Percentiles rank a stretch among this genome's conserved stretches.
Conservation (phyloP, 2,888 invertebrate species). For the Anaspis maculata region DNA sequence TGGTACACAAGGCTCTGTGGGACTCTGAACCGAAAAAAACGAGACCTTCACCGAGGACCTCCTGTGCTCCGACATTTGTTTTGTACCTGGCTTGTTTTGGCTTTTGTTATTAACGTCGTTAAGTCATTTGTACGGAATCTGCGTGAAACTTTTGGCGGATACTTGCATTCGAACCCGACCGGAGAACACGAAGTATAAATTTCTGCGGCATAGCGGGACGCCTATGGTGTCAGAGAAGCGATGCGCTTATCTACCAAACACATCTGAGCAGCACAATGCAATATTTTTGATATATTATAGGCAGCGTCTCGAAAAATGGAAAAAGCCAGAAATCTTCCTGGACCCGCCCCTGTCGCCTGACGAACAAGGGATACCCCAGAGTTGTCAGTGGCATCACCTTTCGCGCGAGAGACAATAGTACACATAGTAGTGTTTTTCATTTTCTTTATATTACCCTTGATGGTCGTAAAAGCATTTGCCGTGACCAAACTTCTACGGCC, state of each 20-base stretch:
- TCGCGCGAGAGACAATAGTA: conserved; percentile 40
- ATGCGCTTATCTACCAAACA: conserved; percentile 22
- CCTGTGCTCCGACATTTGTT: conserved; percentile 11
- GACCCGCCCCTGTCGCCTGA: too few relatives aligned
- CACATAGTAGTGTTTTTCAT: conserved; percentile 73
- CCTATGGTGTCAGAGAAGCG: conserved; percentile 25
- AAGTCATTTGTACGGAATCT: conserved; percentile 21
- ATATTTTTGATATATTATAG: conserved; percentile 27
- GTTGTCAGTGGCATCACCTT: conserved; percentile 42
- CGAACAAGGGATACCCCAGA: too few relatives aligned
- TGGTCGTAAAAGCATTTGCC: conserved; percentile 82
- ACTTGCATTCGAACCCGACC: too few relatives aligned
- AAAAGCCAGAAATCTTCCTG: neutral
- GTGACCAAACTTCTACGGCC: conserved; percentile 63
- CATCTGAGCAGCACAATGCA: conserved; percentile 24
- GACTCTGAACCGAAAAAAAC: too few relatives aligned
- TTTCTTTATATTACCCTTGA: conserved; percentile 82
- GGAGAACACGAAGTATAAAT: conserved; percentile 16
- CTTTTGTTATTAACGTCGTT: conserved; percentile 9
- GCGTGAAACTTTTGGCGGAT: conserved; percentile 13
- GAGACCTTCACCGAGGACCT: too few relatives aligned
- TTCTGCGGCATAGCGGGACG: conserved; percentile 22
- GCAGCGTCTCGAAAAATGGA: neutral
- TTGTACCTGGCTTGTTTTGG: conserved; percentile 17
- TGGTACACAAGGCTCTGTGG: too few relatives aligned